phyloP scores from a whole-genome alignment of 2,797 vertebrate species.

The Dryobates pubescens region DNA sequence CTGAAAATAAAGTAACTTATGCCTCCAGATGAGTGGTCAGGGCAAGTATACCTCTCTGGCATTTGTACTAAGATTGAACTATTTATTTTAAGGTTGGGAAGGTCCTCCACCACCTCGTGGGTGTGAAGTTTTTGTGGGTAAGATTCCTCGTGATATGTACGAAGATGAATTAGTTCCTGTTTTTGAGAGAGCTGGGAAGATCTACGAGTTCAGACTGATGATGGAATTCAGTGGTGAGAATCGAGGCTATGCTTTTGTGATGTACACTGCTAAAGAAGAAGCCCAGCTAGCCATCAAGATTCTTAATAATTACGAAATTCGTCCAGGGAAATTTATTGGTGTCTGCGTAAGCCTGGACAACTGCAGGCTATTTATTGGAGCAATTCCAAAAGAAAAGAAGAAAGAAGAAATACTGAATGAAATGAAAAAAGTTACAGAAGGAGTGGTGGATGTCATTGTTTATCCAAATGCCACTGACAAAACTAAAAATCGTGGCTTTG shows the following conservation, averaged over 20 bases:
- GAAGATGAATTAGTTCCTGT: slow-evolving; percentile 94
- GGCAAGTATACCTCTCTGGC: fast-evolving
- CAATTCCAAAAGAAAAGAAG: slow-evolving; percentile 93
- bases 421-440: slow-evolving; percentile 93
- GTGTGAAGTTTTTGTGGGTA: slow-evolving; percentile 97
- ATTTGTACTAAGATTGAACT: not conserved
- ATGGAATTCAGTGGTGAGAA: slow-evolving; percentile 98
- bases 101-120: slow-evolving; percentile 91
- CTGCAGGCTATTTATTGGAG: slow-evolving; percentile 94
- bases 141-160: slow-evolving; percentile 95
- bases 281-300: slow-evolving; percentile 90
- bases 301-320: slow-evolving; percentile 91
- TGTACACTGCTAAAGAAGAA: slow-evolving; percentile 91
- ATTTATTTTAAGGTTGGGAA: slow-evolving; percentile 87
- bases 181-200: slow-evolving; percentile 88
- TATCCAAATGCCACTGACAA: slow-evolving; percentile 88
- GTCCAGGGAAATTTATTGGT: slow-evolving; percentile 91
- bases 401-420: slow-evolving; percentile 94
- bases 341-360: slow-evolving; percentile 95
- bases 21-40: fast-evolving
- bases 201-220: slow-evolving; percentile 97
- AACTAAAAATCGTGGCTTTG: slow-evolving; percentile 91
- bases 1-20: not conserved
- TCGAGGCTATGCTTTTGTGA: slow-evolving; percentile 97
- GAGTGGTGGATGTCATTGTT: slow-evolving; percentile 93